A percentile compares a stretch with the other conserved stretches of the same genome.
These are phyloP conservation scores for Protosalanx chinensis DNA, from an alignment of 2,797 vertebrate genomes.

Conservation along the genomic window DNA sequence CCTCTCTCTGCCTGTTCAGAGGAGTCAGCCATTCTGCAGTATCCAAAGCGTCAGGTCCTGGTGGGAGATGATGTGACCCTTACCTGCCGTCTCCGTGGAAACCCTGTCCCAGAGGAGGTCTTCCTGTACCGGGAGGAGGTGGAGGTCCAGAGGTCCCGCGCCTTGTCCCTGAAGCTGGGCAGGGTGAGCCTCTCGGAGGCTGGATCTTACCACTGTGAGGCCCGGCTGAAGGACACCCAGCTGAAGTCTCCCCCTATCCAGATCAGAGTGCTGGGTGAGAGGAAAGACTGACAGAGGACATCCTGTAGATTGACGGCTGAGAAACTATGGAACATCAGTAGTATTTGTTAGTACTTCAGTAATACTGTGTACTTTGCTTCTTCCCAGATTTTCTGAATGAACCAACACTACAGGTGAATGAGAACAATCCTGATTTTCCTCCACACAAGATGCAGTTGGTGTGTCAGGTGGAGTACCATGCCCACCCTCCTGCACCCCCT, in stretches of 20 bases:
- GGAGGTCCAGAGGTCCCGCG: conserved; percentile 46
- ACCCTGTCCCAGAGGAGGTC: conserved; percentile 25
- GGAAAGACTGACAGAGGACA: background rate
- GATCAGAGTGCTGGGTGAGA: conserved; percentile 36
- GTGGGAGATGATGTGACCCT: conserved; percentile 8
- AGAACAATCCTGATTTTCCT: rapidly evolving
- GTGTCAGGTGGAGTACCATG: conserved; percentile 58
- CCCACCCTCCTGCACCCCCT: conserved; percentile 33
- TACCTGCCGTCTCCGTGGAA: conserved; percentile 52
- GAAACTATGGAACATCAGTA: background rate
- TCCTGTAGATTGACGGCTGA: no score
- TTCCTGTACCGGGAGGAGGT: conserved; percentile 62
- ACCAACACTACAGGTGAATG: conserved; percentile 45
- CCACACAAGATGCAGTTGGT: conserved; percentile 37
- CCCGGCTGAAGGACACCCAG: conserved; percentile 53
- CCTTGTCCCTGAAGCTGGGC: conserved; percentile 26
- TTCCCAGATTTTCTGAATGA: conserved; percentile 58
- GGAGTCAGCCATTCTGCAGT: conserved; percentile 60
- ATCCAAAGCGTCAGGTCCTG: conserved; percentile 31
- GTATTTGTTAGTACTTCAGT: background rate
- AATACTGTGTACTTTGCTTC: conserved; percentile 20
- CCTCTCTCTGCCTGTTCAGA: conserved; percentile 41
- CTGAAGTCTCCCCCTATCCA: background rate
- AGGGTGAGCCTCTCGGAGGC: conserved; percentile 21
- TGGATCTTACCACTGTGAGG: conserved; percentile 65